Evolutionary conservation across 2,113 vertebrate genomes (phyloP).

Genomic region (Scomber japonicus): DNA sequence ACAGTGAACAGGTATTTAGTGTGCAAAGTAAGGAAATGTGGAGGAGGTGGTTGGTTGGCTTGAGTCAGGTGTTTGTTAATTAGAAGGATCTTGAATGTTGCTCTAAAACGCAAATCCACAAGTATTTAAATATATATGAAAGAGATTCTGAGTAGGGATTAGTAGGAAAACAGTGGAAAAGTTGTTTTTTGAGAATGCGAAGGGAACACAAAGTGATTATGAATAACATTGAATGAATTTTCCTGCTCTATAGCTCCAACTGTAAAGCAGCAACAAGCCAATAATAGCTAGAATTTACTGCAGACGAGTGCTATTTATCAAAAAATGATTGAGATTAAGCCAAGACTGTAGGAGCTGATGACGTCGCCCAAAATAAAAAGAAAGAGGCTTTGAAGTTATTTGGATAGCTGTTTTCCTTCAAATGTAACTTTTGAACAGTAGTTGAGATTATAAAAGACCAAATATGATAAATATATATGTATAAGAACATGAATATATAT

Average conservation of each 20-base stretch:
- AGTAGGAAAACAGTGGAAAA: not conserved
- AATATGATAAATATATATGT: constrained; percentile 48
- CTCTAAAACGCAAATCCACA: not conserved
- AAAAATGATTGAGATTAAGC: constrained; percentile 6
- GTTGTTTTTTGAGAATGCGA: not conserved
- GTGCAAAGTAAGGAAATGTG: constrained; percentile 2
- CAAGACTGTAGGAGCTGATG: not conserved
- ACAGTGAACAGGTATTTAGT: constrained; percentile 5
- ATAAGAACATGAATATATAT: constrained; percentile 19
- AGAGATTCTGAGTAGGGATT: no score
- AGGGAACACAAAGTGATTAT: not conserved
- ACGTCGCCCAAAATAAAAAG: no score
- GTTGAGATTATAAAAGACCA: constrained; percentile 30
- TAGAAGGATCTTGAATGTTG: constrained; percentile 18
- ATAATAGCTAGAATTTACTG: not conserved
- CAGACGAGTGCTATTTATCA: not conserved
- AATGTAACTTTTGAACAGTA: constrained; percentile 8
- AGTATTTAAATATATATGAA: not conserved
- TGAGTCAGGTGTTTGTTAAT: constrained; percentile 27
- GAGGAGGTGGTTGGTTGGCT: constrained; percentile 32
- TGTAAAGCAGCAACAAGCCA: not conserved
- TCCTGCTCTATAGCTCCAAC: not conserved
- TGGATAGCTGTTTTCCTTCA: not conserved
- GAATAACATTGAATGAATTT: not conserved
- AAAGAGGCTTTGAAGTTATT: not conserved